Conservation (phyloP, 2,888 invertebrate genomes). For the Nemotelus nigrinus region DNA sequence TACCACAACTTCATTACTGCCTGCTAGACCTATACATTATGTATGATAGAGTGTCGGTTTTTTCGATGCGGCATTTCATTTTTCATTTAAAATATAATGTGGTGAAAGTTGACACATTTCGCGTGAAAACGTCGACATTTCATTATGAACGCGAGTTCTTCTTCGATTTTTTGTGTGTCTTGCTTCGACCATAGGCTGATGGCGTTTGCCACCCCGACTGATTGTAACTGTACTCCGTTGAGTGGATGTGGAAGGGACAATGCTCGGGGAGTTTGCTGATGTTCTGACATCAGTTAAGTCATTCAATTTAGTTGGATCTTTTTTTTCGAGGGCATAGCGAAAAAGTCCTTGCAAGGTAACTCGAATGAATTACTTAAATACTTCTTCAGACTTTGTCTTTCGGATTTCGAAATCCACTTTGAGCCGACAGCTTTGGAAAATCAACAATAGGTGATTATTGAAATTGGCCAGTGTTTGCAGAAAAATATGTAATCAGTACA, state of each 20-base stretch:
- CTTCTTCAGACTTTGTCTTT: not conserved
- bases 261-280: not conserved
- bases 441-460: not conserved
- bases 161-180: not conserved
- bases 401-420: not conserved
- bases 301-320: conserved; percentile 34
- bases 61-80: conserved; percentile 47
- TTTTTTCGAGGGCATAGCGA: not conserved
- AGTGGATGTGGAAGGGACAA: not conserved
- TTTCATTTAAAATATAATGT: conserved; percentile 52
- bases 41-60: conserved; percentile 21
- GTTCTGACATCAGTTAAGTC: conserved; percentile 53
- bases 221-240: not conserved
- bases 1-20: conserved; percentile 49
- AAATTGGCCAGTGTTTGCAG: not conserved
- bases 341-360: conserved; percentile 25
- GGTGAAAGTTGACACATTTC: conserved; percentile 54
- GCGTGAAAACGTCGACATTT: conserved; percentile 50
- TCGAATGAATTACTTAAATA: conserved; percentile 31
- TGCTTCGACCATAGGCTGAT: not conserved
- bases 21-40: conserved; percentile 20
- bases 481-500: too few relatives aligned
- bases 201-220: conserved; percentile 14
- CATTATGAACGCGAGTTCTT: conserved; percentile 18
- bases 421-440: not conserved